Evolutionary conservation across 2,797 vertebrate genomes (phyloP), one percentile per base, ranked within the genome.

Genomic region (Benthosema pterotum): DNA sequence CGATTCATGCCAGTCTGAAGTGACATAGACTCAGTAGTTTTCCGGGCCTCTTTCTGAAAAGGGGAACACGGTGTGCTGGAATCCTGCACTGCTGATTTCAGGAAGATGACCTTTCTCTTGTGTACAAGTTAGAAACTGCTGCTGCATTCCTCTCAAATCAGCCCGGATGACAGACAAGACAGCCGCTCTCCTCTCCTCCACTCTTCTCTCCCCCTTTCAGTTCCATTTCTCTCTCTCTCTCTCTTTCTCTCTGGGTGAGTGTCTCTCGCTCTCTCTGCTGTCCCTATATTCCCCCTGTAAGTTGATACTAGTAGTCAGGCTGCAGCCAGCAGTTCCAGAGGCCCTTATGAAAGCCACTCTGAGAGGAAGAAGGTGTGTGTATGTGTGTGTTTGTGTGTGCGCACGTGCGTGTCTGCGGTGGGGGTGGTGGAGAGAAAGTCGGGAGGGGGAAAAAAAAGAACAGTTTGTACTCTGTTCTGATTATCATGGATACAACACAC

Each of bases 291-390:
- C 8, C 64, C 42, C 47, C 67, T 86, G 86, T 89, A 90, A 90
- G 77, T 77, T 71, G 87, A 90, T 85, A 85, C 82, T 82, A 75
- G 63, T 64, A 60, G 63, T 76, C 16, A 54, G 69, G 58, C 57
- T 47, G 66, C 70, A 78, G 86, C 84, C 85, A 87, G 71, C 64
- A 87, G 71, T 63, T 81, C 74, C 74, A 71, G 82, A 78, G 82
- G 72, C 85, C 78, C 74, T 63, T 47, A 68, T 85, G 75, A 87
- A 86, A 83, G 77, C 77, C 14, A 19, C 65, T 74, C 76, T 85
- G 62, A 71, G 63, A 83, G 65, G 77, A 65, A 74, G 48, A 22
- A 56, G 28, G 52, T 65, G 71, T 65, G 66, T 46, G 45, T 46
- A 14, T 46, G 43, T n/a, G 45, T n/a, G 45, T 43, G 42, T 4